These are phyloP conservation scores for Sandelia bainsii DNA, from an alignment of 2,797 vertebrate species.

Conservation along the genomic window DNA sequence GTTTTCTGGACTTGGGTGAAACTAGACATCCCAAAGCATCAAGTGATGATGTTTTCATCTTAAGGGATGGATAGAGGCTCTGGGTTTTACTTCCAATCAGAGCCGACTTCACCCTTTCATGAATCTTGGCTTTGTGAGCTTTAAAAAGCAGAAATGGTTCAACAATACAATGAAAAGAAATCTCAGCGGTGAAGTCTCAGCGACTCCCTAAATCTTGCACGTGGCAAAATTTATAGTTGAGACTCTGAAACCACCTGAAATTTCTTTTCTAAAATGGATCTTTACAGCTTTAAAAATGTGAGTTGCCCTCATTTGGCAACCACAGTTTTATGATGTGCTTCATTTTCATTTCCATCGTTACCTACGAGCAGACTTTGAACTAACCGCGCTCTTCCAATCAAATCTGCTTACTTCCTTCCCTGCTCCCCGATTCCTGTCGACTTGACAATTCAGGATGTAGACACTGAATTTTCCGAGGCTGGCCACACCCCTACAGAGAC, in stretches of 20 bases:
- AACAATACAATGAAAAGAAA: conserved; percentile 69
- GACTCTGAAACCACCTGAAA: conserved; percentile 59
- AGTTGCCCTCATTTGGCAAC: conserved; percentile 65
- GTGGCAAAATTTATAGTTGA: conserved; percentile 70
- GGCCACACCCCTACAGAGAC: conserved; percentile 86
- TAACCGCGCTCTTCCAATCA: conserved; percentile 83
- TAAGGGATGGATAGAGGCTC: conserved; percentile 65
- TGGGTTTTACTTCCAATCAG: conserved; percentile 29
- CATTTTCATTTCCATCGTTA: conserved; percentile 73
- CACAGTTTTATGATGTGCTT: conserved; percentile 70
- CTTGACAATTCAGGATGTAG: conserved; percentile 87
- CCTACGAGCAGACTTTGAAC: conserved; percentile 76
- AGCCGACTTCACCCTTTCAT: conserved; percentile 54
- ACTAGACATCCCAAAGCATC: conserved; percentile 72
- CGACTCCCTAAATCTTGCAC: conserved; percentile 68
- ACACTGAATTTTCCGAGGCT: conserved; percentile 85
- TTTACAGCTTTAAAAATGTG: conserved; percentile 70
- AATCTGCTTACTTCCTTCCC: conserved; percentile 84
- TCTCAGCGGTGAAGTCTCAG: conserved; percentile 63
- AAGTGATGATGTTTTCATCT: conserved; percentile 51
- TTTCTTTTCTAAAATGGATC: conserved; percentile 73
- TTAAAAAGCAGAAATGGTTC: conserved; percentile 53
- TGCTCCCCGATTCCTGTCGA: conserved; percentile 77
- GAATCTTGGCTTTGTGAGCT: conserved; percentile 68
- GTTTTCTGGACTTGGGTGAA: conserved; percentile 70